phyloP scores from a whole-genome alignment of 1,140 invertebrate species.

The Harlomillsia oculata region DNA sequence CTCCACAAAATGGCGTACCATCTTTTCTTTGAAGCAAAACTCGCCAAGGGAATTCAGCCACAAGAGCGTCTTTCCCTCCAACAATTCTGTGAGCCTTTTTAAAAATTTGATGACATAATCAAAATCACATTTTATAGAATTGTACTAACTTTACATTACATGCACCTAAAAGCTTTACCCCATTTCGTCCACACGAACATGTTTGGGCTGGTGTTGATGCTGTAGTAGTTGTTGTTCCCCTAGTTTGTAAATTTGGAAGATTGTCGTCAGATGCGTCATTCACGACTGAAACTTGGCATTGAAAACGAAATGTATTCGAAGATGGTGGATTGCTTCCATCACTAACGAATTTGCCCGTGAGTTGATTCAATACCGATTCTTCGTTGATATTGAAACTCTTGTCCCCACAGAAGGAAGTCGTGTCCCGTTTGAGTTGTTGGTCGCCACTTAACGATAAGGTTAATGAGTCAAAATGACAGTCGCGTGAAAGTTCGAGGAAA shows the following conservation, averaged over 20 bases:
- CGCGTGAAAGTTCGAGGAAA: constrained; percentile 5
- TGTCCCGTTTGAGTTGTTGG: constrained; percentile 6
- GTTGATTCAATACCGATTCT: constrained; percentile 1
- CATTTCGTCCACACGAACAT: constrained; percentile 23
- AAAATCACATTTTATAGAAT: too few species aligned
- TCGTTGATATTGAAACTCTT: background rate
- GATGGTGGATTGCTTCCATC: constrained; percentile 7
- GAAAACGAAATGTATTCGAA: background rate
- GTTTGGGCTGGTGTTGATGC: background rate
- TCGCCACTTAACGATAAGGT: constrained; percentile 9
- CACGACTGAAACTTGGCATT: constrained; percentile 16
- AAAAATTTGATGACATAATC: too few species aligned
- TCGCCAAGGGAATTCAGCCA: constrained; percentile 55
- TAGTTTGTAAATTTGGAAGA: too few species aligned
- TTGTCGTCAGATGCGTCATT: too few species aligned
- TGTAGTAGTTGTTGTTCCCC: too few species aligned
- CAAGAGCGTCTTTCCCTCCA: constrained; percentile 47
- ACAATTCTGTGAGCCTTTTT: constrained; percentile 48
- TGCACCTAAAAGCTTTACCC: background rate
- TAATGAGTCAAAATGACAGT: constrained; percentile 13
- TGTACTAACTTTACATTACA: too few species aligned
- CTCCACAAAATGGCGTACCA: constrained; percentile 43
- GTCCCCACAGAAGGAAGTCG: constrained; percentile 1
- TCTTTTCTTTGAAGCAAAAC: background rate
- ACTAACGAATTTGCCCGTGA: constrained; percentile 8